Conservation (phyloP, 2,113 vertebrate genomes). For the Xiphorhynchus elegans region DNA sequence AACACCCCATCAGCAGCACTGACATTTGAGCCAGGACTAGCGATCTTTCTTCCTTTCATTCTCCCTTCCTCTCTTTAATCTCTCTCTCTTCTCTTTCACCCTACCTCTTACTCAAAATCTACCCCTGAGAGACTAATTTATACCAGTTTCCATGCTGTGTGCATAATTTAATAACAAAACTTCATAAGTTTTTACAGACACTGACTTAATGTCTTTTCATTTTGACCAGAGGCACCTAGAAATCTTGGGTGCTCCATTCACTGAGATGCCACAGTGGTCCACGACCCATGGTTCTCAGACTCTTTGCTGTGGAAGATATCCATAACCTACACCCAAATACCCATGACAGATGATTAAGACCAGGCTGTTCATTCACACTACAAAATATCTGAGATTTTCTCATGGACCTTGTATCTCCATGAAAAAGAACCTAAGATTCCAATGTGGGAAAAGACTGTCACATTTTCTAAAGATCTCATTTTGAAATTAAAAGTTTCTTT, state of each 20-base stretch:
- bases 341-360: background rate
- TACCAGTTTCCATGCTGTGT: background rate
- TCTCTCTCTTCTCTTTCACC: background rate
- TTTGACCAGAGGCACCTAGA: accelerated
- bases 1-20: background rate
- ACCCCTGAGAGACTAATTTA: background rate
- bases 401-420: background rate
- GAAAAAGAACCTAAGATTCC: background rate
- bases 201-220: background rate
- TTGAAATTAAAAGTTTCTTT: background rate
- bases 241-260: background rate
- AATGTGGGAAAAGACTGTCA: background rate
- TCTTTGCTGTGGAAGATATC: background rate
- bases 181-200: accelerated
- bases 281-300: background rate
- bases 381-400: background rate
- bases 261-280: background rate
- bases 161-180: background rate
- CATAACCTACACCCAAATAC: background rate
- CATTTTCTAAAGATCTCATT: background rate
- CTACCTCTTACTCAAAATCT: background rate
- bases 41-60: background rate
- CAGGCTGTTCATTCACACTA: background rate
- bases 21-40: background rate
- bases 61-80: background rate